phyloP scores from a whole-genome alignment of 1,140 invertebrate species.

The Coelopa frigida region DNA sequence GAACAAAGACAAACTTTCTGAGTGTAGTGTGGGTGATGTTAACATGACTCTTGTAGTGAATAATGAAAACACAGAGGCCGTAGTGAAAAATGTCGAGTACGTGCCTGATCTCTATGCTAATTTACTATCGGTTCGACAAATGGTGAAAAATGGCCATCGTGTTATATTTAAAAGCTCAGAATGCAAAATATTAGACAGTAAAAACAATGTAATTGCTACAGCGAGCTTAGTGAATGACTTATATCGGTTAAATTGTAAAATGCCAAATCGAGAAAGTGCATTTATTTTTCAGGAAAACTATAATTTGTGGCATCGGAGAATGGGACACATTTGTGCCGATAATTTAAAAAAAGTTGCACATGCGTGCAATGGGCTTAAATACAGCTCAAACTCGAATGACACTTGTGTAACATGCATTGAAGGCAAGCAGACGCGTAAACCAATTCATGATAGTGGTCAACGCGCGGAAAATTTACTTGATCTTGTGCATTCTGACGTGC shows the following conservation, averaged over 20 bases:
- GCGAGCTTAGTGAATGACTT: conserved; percentile 10
- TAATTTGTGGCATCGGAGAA: conserved; percentile 15
- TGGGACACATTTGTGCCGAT: conserved; percentile 15
- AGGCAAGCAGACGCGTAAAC: conserved; percentile 22
- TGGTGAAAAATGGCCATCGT: background rate
- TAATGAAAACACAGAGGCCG: background rate
- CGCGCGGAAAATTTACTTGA: conserved; percentile 17
- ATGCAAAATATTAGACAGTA: conserved; percentile 17
- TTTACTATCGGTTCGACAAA: conserved; percentile 9
- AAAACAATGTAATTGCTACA: background rate
- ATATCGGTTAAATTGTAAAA: conserved; percentile 2
- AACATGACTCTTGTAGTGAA: background rate
- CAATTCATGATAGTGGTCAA: conserved; percentile 16
- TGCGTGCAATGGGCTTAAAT: background rate
- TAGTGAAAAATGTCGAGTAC: conserved; percentile 7
- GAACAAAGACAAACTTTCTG: conserved; percentile 10
- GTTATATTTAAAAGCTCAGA: background rate
- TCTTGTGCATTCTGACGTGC: conserved; percentile 42
- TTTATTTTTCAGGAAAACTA: background rate
- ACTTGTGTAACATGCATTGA: conserved; percentile 27
- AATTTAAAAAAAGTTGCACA: conserved; percentile 4
- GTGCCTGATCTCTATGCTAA: conserved; percentile 6
- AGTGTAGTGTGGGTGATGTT: conserved; percentile 4
- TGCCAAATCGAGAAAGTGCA: background rate
- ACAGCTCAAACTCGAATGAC: background rate